phyloP scores from a whole-genome alignment of 2,797 vertebrate species.

The Geotrypetes seraphini region DNA sequence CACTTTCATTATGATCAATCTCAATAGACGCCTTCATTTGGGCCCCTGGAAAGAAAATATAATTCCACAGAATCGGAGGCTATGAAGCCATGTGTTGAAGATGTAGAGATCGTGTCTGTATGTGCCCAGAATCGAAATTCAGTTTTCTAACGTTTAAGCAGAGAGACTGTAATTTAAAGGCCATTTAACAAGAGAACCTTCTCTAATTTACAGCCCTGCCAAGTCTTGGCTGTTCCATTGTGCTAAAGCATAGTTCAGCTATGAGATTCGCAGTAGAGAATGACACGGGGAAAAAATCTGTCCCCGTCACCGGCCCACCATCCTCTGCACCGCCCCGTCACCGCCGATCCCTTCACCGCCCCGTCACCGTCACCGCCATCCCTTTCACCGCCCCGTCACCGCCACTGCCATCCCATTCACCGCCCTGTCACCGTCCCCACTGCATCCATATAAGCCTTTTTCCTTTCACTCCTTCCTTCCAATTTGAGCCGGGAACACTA shows the following conservation, averaged over 20 bases:
- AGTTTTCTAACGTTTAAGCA: background rate
- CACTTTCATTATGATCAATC: slow-evolving; percentile 15
- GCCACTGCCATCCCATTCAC: too few species aligned
- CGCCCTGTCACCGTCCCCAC: too few species aligned
- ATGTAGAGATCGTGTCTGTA: background rate
- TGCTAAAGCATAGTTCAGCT: background rate
- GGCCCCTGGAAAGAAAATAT: background rate
- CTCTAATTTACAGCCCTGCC: background rate
- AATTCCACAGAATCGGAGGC: background rate
- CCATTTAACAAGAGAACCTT: background rate
- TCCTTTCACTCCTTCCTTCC: too few species aligned
- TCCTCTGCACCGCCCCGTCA: too few species aligned
- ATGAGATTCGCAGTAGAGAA: slow-evolving; percentile 9
- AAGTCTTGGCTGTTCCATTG: background rate
- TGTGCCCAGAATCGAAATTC: background rate
- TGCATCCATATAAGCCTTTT: too few species aligned
- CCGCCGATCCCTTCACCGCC: too few species aligned
- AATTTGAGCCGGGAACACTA: too few species aligned
- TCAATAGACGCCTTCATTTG: slow-evolving; percentile 3
- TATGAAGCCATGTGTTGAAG: background rate
- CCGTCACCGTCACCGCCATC: too few species aligned
- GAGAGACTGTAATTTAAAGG: background rate
- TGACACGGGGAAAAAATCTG: too few species aligned
- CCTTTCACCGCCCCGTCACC: too few species aligned
- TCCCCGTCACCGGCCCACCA: too few species aligned